Evolutionary conservation across 2,888 invertebrate genomes (phyloP), one percentile per base, ranked within the genome.

Genomic region (Azorinus chamasolen): DNA sequence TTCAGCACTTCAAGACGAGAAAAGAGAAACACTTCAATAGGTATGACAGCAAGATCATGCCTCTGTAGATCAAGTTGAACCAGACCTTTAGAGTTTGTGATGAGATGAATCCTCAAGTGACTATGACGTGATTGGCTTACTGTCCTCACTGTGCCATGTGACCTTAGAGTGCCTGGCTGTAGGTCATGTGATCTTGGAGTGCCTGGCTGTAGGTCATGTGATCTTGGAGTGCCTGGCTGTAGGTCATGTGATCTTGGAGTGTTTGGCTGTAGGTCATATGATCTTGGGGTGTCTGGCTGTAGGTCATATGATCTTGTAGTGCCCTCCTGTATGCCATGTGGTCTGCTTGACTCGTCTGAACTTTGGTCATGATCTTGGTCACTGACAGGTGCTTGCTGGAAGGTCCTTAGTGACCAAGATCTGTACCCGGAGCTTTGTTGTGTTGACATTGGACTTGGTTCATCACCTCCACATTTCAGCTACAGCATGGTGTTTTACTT

Each of bases 1-100:
- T 86, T 86, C 22, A 92, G 78, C 1, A 90, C 88, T 68, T 92
- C 89, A 1, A 90, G 70, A 14, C 87, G 77, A 2, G 83, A 68
- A 46, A 91, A 88, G 24, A 88, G 83, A 57, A 88, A 89, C 2
- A 88, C 68, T 53, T 90, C 89, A 1, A 76, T 75, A 1, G 92
- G 91, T 12, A 92, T 79, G 8, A 63, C 24, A 0, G 63, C 51
- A 46, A 92, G 79, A 8, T 81, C 81, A 12, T 83, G 78, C 22
- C 83, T 65, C 16, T 85, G 78, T 5, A 92, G 81, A 64, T 91
- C 86, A 25, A 92, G 83, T 62, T 91, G 89, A 6, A 85, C 55
- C 18, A 83, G 69, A 3, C 90, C 89, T 39, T 65, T 57, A 14
- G 85, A 74, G 62, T 86, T 85, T 16, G 73, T 75, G n/a, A 73